A percentile compares a stretch with the other conserved stretches of the same genome.
phyloP scores from a whole-genome alignment of 2,888 invertebrate species.

The Macaria liturata region DNA sequence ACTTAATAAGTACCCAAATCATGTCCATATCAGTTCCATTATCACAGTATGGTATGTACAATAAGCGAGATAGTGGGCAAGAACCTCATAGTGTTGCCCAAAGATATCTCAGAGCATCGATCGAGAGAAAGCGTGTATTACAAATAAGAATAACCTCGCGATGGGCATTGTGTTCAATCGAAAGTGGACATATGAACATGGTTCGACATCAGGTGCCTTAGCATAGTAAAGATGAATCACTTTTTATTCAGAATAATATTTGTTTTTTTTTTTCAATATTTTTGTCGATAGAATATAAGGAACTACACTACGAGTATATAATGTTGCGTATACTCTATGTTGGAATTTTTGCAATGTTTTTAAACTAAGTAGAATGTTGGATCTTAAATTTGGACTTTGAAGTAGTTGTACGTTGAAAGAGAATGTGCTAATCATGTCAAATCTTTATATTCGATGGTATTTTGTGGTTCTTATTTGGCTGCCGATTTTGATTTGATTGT shows the following conservation, averaged over 20 bases:
- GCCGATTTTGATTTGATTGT: constrained; percentile 20
- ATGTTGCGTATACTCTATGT: too few species aligned
- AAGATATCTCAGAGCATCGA: constrained; percentile 46
- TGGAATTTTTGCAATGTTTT: too few species aligned
- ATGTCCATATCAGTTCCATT: not conserved
- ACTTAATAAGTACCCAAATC: too few species aligned
- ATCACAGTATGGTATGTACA: too few species aligned
- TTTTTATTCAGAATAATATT: too few species aligned
- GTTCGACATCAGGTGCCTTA: not conserved
- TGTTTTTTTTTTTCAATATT: too few species aligned
- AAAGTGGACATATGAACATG: constrained; percentile 49
- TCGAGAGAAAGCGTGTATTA: constrained; percentile 70
- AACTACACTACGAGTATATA: too few species aligned
- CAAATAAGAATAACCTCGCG: constrained; percentile 54
- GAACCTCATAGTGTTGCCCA: constrained; percentile 30
- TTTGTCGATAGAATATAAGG: too few species aligned
- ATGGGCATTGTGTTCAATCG: constrained; percentile 54
- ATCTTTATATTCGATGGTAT: constrained; percentile 26
- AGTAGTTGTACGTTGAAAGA: too few species aligned
- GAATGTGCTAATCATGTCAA: not conserved
- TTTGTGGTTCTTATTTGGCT: constrained; percentile 16
- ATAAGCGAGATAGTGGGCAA: not conserved
- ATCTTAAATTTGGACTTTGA: too few species aligned
- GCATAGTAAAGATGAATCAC: too few species aligned
- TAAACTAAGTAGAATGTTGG: too few species aligned